Evolutionary conservation across 2,113 vertebrate genomes (phyloP), one percentile per base, ranked within the genome.

Genomic region (Scalopus aquaticus): DNA sequence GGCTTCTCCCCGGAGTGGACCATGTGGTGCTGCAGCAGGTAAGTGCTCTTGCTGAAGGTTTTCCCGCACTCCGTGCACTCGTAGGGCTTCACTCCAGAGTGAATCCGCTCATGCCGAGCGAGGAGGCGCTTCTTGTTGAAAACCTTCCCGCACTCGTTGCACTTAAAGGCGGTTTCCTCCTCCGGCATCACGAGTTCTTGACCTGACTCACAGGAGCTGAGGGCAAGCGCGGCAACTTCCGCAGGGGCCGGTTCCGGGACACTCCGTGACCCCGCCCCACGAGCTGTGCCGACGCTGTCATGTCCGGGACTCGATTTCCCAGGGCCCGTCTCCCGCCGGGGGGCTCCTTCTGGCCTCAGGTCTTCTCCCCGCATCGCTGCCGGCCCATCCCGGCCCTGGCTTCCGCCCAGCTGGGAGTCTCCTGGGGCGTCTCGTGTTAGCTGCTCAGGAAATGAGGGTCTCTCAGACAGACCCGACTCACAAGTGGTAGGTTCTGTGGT

Each of bases 81-180:
- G 1, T 96, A 97, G 19, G 94, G 97, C 72, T 96, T 97, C 35
- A 96, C 96, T 11, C 96, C 96, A 58, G 96, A 96, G 30, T 97
- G 97, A 46, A 92, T 96, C 58, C 84, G 62, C 77, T 93, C 90
- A 30, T 97, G 96, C 1, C 70, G 70, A 64, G 80, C 90, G 44
- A 97, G 96, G 30, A 96, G 92, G 49, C 70, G 69, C 58, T 95
- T 97, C 69, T 95, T 96, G 30, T 84, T 95, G 39, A 98, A 98
- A 3, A 80, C 46, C 78, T 97, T 97, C 39, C 94, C 97, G 62
- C 97, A 97, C 19, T 96, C 91, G 1, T 5, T 69, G 37, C 96
- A 97, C 32, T 67, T 70, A 26, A 95, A 96, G 56, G 17, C n/a
- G 32, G 37, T 51, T 72, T 89, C 87, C 15, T 92, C 96, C 49